phyloP scores from a whole-genome alignment of 1,140 invertebrate genomes.

The Tigriopus japonicus region DNA sequence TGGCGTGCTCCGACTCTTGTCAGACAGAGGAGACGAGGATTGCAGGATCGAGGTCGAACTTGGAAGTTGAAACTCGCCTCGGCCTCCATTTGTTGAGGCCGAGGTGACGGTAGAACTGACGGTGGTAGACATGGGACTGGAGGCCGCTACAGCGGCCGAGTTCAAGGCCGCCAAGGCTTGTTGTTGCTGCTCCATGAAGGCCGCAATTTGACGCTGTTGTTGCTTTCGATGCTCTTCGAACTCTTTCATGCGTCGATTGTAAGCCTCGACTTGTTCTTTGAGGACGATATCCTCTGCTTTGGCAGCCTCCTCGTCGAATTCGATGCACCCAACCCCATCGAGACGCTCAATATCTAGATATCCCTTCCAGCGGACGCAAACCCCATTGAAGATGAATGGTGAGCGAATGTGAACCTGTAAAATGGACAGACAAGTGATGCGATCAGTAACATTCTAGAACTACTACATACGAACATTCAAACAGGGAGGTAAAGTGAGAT shows the following conservation, averaged over 20 bases:
- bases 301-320: constrained; percentile 68
- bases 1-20: too few species aligned
- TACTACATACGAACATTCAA: too few species aligned
- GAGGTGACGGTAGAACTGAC: too few species aligned
- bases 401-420: constrained; percentile 77
- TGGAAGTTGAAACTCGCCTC: too few species aligned
- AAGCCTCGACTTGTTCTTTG: neutral
- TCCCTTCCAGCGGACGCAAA: constrained; percentile 83
- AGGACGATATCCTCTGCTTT: constrained; percentile 27
- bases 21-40: too few species aligned
- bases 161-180: neutral
- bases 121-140: too few species aligned
- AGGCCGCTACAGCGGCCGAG: too few species aligned
- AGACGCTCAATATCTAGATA: constrained; percentile 80
- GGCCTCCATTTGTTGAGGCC: too few species aligned
- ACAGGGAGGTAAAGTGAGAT: too few species aligned
- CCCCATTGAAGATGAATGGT: constrained; percentile 90
- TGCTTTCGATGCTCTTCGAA: neutral
- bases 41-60: too few species aligned
- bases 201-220: neutral
- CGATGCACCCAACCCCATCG: constrained; percentile 82
- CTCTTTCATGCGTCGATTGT: neutral
- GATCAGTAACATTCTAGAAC: too few species aligned
- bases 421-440: too few species aligned
- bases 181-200: neutral